A percentile compares a stretch with the other conserved stretches of the same genome.
These are phyloP conservation scores for Platichthys flesus DNA, from an alignment of 2,113 vertebrate species.

Conservation along the genomic window DNA sequence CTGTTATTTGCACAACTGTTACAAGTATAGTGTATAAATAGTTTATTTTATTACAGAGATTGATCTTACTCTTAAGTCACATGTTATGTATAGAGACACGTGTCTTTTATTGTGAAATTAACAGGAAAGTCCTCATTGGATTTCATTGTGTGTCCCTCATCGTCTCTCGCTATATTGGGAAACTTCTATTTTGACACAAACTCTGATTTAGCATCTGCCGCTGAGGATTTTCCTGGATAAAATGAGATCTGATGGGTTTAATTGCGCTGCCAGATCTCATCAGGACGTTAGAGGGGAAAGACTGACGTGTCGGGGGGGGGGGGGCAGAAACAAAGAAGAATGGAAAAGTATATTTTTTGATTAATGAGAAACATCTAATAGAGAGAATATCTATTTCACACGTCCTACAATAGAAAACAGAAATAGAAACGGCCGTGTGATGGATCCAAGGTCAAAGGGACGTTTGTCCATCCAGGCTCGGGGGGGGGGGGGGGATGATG, in stretches of 20 bases:
- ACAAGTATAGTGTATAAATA: no score
- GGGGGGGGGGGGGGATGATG: background rate
- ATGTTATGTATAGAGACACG: no score
- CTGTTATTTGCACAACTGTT: no score
- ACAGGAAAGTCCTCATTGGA: background rate
- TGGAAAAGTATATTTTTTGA: slow-evolving; percentile 1
- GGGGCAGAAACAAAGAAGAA: background rate
- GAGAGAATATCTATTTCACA: background rate
- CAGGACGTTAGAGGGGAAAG: slow-evolving; percentile 57
- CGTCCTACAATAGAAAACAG: background rate
- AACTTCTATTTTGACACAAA: slow-evolving; percentile 64
- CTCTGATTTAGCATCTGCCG: slow-evolving; percentile 63
- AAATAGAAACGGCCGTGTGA: background rate
- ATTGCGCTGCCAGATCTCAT: slow-evolving; percentile 69
- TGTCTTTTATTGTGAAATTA: background rate
- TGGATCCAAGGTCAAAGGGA: slow-evolving; percentile 27
- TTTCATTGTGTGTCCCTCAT: background rate
- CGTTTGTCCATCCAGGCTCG: background rate
- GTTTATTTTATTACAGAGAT: background rate
- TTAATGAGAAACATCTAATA: background rate
- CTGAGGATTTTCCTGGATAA: slow-evolving; percentile 62
- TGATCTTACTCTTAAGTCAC: background rate
- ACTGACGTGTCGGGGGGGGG: slow-evolving; percentile 22
- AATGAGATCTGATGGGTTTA: slow-evolving; percentile 68
- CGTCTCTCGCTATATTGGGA: slow-evolving; percentile 33